Evolutionary conservation across 1,140 invertebrate genomes (phyloP).

Genomic region (Vollenhovia emeryi): DNA sequence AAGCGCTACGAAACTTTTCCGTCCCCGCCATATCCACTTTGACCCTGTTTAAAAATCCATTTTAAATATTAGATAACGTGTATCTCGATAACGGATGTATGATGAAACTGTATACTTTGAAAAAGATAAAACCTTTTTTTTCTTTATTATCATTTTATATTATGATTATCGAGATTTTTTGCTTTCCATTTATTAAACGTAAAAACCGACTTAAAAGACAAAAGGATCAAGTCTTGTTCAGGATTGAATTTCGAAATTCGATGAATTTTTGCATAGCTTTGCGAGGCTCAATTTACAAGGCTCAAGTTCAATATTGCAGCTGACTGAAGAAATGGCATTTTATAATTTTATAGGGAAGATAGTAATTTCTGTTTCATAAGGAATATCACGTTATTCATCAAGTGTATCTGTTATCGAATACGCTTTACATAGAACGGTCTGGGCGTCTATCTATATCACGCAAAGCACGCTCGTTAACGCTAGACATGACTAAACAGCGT

Average conservation of each 20-base stretch:
- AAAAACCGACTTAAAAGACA: background rate
- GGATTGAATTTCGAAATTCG: background rate
- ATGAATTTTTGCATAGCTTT: too few relatives aligned
- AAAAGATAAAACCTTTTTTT: background rate
- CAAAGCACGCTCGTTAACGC: background rate
- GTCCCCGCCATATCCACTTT: background rate
- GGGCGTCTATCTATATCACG: background rate
- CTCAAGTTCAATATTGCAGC: background rate
- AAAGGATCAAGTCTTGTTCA: background rate
- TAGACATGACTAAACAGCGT: background rate
- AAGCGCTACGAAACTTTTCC: background rate
- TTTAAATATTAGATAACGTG: background rate
- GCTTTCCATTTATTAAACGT: background rate
- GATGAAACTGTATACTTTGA: background rate
- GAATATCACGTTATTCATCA: background rate
- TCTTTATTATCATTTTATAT: background rate
- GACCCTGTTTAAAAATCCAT: background rate
- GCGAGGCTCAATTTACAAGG: background rate
- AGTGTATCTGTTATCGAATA: background rate
- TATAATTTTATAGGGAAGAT: background rate
- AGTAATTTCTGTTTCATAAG: background rate
- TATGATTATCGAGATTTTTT: background rate
- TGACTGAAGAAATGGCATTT: background rate
- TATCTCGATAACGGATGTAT: background rate
- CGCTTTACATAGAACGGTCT: background rate